A percentile compares a stretch with the other conserved stretches of the same genome.
phyloP scores from a whole-genome alignment of 2,888 invertebrate species.

The Mimumesa dahlbomi region DNA sequence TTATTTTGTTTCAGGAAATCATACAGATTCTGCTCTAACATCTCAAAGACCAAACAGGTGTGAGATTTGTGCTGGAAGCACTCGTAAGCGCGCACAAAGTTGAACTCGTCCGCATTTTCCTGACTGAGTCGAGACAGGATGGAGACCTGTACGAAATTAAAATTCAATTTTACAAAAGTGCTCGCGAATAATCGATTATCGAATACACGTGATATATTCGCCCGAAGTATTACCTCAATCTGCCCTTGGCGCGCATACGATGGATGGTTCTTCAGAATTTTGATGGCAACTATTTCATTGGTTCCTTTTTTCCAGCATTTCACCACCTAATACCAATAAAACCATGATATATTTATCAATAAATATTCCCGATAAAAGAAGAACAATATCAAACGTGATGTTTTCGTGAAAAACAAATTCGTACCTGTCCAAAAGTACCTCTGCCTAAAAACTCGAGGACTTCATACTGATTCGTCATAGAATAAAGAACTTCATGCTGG shows the following conservation, averaged over 20 bases:
- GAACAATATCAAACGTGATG: too few species aligned
- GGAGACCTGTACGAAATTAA: conserved; percentile 84
- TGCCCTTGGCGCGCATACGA: conserved; percentile 99
- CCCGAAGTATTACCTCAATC: conserved; percentile 99
- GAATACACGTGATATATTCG: conserved; percentile 54
- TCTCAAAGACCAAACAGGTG: conserved; percentile 99
- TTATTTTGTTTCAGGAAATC: conserved; percentile 99
- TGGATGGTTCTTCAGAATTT: conserved; percentile 99
- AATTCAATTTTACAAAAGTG: not conserved
- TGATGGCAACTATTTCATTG: conserved; percentile 99
- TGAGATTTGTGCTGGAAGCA: conserved; percentile 99
- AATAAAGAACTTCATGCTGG: conserved; percentile 98
- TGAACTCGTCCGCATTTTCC: conserved; percentile 99
- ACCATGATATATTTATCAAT: not conserved
- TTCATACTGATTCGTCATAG: conserved; percentile 97
- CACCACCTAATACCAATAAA: conserved; percentile 89
- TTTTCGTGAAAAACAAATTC: conserved; percentile 1
- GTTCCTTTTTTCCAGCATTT: conserved; percentile 99
- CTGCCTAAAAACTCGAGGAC: conserved; percentile 99
- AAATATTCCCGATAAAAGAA: not conserved
- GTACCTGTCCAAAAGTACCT: conserved; percentile 96
- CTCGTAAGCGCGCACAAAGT: conserved; percentile 99
- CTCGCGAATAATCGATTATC: not conserved
- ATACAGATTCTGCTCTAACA: conserved; percentile 99
- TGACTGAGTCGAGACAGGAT: conserved; percentile 95